phyloP scores from a whole-genome alignment of 2,113 vertebrate genomes.

The Scytalopus superciliaris region DNA sequence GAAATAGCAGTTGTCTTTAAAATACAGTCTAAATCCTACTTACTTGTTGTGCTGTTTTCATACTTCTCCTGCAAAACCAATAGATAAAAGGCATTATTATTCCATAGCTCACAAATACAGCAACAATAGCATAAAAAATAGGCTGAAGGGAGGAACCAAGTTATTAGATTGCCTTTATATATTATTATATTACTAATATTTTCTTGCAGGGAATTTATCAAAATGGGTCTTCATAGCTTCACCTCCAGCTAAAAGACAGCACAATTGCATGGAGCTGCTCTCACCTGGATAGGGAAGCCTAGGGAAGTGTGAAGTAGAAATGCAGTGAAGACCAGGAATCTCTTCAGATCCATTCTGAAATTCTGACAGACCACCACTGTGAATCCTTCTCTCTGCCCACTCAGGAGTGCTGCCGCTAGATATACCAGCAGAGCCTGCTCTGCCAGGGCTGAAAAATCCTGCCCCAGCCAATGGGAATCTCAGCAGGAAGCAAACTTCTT shows the following conservation, averaged over 20 bases:
- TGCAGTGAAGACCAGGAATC: not conserved
- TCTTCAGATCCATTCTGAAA: not conserved
- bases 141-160: not conserved
- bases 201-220: not conserved
- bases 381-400: not conserved
- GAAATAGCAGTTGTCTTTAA: not conserved
- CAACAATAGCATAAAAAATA: not conserved
- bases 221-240: not conserved
- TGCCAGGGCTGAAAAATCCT: not conserved
- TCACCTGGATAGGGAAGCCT: conserved; percentile 53
- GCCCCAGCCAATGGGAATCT: conserved; percentile 28
- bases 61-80: conserved; percentile 53
- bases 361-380: not conserved
- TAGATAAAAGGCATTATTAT: conserved; percentile 23
- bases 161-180: not conserved
- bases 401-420: not conserved
- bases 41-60: conserved; percentile 47
- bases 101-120: not conserved
- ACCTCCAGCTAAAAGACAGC: not conserved
- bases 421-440: conserved; percentile 45
- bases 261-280: not conserved
- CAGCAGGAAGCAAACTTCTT: not conserved
- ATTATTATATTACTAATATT: not conserved
- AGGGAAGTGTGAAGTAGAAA: not conserved
- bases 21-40: conserved; percentile 32